Base-by-base conservation (phyloP, 37 sponge, comb jelly and placozoan genomes). In the Hormiphora californensis region DNA sequence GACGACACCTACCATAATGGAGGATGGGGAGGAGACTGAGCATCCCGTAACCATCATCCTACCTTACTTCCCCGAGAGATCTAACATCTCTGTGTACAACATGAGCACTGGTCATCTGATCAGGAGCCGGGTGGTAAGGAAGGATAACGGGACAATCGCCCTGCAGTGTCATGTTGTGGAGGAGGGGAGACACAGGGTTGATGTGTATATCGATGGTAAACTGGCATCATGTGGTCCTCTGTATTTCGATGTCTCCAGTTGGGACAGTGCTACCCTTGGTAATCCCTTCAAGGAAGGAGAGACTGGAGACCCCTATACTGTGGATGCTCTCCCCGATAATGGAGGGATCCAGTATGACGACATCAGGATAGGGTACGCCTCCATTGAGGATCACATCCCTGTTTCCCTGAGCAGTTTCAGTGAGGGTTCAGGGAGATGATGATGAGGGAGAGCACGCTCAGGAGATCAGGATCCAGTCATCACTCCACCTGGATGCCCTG, bases 391-490 rank as follows among this genome's bases (percentile, higher is more conserved):
- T 4, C 61, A 57, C n/a, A 30, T 57, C 3, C 22, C 61, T 19
- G 61, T 57, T 5, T 57, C 61, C n/a, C 21, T 57, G n/a, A 57
- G 61, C 21, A 57, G 61, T 57, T 15, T 57, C 61, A 28, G 30
- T 21, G 61, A 57, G 21, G 61, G 61, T 4, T n/a, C n/a, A n/a
- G n/a, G 61, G 27, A 5, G n/a, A 25, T 57, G n/a, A 25, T 19
- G 61, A 57, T 15, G 61, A 57, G 21, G 61, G 61, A 28, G 61
- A 57, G 61, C 7, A 30, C 5, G n/a, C n/a, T n/a, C 61, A 57
- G 61, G 61, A 57, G 61, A 57, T 57, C 21, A 5, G 61, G 21
- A 57, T 57, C 22, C 61, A 57, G 61, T 57, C 61, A 5, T 57
- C 61, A 28, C 9, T 57, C n/a, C 30, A 57, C 17, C 61, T 57